Evolutionary conservation across 2,113 vertebrate species (phyloP), one percentile per base, ranked within the genome.

Genomic region (Ahaetulla prasina): DNA sequence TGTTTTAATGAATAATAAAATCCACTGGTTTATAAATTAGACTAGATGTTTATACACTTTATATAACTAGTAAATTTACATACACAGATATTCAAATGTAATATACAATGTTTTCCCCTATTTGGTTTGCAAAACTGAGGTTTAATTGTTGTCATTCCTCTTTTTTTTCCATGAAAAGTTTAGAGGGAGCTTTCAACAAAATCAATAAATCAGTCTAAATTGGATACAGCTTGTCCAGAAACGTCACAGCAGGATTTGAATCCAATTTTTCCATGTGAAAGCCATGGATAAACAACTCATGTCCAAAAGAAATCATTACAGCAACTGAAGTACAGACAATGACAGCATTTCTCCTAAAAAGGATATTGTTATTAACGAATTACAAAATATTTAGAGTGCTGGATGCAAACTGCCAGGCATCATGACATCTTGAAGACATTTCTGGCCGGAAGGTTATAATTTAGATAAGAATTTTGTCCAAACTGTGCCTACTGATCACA

Each of bases 381-480:
- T 68, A 68, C n/a, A 10, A 68, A 68, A 68, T 68, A 68, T 68
- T 74, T 74, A 74, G 63, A 74, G 12, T 68, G n/a, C 12, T 74
- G n/a, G n/a, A 35, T 74, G 63, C 4, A 74, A 74, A 74, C n/a
- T 35, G 63, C 5, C 63, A 74, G 12, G 4, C 5, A 35, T 74
- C n/a, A 3, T 5, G 63, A 74, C 5, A 35, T 74, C 14, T 74
- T 74, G n/a, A 16, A 68, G 27, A 35, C 14, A 35, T 74, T 74
- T 74, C 63, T 35, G n/a, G 2, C 63, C 35, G 63, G n/a, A 35
- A 74, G 5, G n/a, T 74, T 95, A 92, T 96, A 97, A 97, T 93
- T 96, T 97, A 94, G 97, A 95, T 96, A 95, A 96, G 95, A 93
- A 94, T 93, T 93, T 96, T 96, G 93, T 95, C 94, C 94, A 93